A percentile compares a stretch with the other conserved stretches of the same genome.
Conservation (phyloP, 2,113 vertebrate genomes). For the Penelope pileata region DNA sequence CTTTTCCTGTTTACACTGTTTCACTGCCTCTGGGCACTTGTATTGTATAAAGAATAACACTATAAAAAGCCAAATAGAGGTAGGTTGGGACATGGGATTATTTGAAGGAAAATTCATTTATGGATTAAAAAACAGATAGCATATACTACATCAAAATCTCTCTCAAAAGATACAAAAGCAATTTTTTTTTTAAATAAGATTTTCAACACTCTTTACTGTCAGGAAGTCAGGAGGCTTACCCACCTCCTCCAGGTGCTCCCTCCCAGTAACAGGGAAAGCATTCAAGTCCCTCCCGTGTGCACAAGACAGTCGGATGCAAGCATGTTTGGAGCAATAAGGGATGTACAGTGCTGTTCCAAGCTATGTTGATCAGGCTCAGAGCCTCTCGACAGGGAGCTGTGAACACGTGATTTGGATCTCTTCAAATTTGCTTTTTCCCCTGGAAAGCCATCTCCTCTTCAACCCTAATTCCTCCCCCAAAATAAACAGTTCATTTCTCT, state of each 20-base stretch:
- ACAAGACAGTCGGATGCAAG: background rate
- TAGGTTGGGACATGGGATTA: accelerated
- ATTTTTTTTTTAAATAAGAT: background rate
- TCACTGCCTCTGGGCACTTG: background rate
- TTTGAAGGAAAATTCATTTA: background rate
- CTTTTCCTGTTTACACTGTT: background rate
- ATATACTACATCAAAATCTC: background rate
- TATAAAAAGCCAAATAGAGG: background rate
- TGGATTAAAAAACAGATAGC: background rate
- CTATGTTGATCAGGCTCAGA: background rate
- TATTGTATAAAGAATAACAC: background rate
- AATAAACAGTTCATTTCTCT: background rate
- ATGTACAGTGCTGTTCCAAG: background rate
- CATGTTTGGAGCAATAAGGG: background rate
- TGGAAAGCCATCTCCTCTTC: background rate
- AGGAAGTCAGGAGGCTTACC: background rate
- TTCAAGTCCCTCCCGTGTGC: background rate
- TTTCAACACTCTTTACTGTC: background rate
- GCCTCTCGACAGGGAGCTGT: background rate
- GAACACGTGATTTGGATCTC: accelerated
- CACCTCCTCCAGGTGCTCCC: background rate
- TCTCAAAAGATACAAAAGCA: background rate
- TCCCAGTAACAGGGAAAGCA: background rate
- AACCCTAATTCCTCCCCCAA: background rate
- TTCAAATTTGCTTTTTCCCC: background rate